These are phyloP conservation scores for Parnassius smintheus DNA, from an alignment of 2,888 invertebrate species.

Conservation along the genomic window DNA sequence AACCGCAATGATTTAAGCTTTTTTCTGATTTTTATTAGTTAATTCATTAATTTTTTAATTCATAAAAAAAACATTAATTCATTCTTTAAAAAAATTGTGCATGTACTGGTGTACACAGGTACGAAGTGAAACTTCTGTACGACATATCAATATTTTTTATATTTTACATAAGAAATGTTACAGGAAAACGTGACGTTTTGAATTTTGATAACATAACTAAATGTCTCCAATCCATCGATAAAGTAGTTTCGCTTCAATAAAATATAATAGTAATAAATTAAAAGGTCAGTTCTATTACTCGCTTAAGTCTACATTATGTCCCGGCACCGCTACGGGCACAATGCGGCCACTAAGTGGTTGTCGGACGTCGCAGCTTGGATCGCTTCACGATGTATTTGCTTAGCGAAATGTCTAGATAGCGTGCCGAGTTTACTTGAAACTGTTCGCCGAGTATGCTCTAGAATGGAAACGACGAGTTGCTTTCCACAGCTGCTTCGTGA, in stretches of 20 bases:
- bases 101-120: too few species aligned
- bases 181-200: too few species aligned
- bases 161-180: too few species aligned
- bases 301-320: not conserved
- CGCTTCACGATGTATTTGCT: slow-evolving; percentile 35
- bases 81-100: too few species aligned
- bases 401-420: slow-evolving; percentile 37
- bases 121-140: too few species aligned
- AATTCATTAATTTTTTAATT: too few species aligned
- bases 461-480: slow-evolving; percentile 3
- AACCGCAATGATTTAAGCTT: too few species aligned
- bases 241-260: not conserved
- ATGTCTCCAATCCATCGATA: not conserved
- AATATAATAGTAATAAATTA: not conserved
- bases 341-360: slow-evolving; percentile 63
- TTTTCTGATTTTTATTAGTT: too few species aligned
- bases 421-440: slow-evolving; percentile 17
- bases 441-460: slow-evolving; percentile 4
- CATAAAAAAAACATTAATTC: too few species aligned
- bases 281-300: slow-evolving; percentile 16
- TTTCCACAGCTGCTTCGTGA: slow-evolving; percentile 24
- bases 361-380: slow-evolving; percentile 32
- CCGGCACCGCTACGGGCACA: slow-evolving; percentile 34
- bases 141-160: too few species aligned
- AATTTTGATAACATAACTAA: too few species aligned